phyloP scores from a whole-genome alignment of 2,888 invertebrate genomes.

The Ametastegia equiseti region DNA sequence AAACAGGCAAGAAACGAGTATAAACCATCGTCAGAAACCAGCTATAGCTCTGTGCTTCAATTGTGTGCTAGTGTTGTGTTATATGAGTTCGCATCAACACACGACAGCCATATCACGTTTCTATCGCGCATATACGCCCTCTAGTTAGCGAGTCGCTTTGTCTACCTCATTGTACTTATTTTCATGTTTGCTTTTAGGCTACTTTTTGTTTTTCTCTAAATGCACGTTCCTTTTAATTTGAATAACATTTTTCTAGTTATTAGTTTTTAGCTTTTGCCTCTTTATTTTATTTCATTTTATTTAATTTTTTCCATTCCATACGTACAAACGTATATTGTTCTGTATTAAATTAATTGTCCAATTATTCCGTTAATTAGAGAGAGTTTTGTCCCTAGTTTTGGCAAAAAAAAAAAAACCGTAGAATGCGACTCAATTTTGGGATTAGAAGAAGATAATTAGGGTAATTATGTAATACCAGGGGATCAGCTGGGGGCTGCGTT shows the following conservation, averaged over 20 bases:
- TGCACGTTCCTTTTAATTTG: background rate
- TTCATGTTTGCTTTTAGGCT: background rate
- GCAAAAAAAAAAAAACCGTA: no score
- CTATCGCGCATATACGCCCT: constrained; percentile 34
- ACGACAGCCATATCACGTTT: constrained; percentile 45
- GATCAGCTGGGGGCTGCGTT: background rate
- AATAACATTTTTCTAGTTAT: background rate
- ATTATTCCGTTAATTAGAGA: no score
- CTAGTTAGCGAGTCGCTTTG: constrained; percentile 36
- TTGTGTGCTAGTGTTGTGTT: background rate
- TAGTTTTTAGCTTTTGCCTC: no score
- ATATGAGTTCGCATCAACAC: constrained; percentile 36
- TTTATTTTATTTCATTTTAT: no score
- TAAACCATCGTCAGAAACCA: no score
- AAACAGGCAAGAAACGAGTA: no score
- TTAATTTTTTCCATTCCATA: no score
- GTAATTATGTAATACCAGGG: background rate
- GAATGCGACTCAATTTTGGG: no score
- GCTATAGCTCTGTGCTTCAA: background rate
- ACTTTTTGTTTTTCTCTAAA: background rate
- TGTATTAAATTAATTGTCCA: no score
- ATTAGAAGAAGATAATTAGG: background rate
- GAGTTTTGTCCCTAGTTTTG: no score
- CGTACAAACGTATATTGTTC: no score
- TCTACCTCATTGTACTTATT: constrained; percentile 13